Base-by-base conservation (phyloP, 2,888 invertebrate genomes). In the Tetanocera ferruginea region DNA sequence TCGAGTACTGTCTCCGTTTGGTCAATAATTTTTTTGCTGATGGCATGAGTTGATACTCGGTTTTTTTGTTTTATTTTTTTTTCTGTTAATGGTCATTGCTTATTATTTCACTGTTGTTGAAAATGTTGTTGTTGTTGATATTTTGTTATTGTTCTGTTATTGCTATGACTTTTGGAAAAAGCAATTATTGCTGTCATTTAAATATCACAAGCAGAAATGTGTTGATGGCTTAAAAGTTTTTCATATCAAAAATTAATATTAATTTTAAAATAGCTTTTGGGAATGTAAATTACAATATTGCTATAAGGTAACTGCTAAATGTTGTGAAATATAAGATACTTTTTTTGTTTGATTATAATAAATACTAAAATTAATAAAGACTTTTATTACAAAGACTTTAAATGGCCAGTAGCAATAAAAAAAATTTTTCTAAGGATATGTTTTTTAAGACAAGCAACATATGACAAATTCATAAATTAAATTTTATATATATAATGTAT, bases 1-100 rank as follows among this genome's bases (percentile, higher is more conserved):
- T 79, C 84, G 81, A 82, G 81, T 84, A 81, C 83, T 84, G 86
- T 84, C 85, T 86, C 86, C 85, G 87, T 84, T 84, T 69, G 71
- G 28, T 60, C 51, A 64, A 66, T 75, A 34, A 25, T 31, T 64
- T 55, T 67, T 23, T 23, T 14, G 23, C 43, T 62, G 19, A 62
- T 23, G 49, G 43, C 43, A 14, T 43, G 43, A 43, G 43, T 43
- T 43, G 43, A 43, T 43, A 43, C 43, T 19, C 62, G 5, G 17
- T 11, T 31, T 34, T 52, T n/a, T n/a, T n/a, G n/a, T n/a, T n/a
- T n/a, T n/a, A n/a, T n/a, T n/a, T n/a, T n/a, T n/a, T 67, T 76
- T 52, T 6, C 49, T 62, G 43, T 70, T 62, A 69, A 69, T 76
- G 60, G 70, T 70, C 34, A 75, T 66, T 75, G 55, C 43, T 9